A percentile compares a stretch with the other conserved stretches of the same genome.
These are phyloP conservation scores for Ichneumon xanthorius DNA, from an alignment of 2,888 invertebrate genomes.

Conservation along the genomic window DNA sequence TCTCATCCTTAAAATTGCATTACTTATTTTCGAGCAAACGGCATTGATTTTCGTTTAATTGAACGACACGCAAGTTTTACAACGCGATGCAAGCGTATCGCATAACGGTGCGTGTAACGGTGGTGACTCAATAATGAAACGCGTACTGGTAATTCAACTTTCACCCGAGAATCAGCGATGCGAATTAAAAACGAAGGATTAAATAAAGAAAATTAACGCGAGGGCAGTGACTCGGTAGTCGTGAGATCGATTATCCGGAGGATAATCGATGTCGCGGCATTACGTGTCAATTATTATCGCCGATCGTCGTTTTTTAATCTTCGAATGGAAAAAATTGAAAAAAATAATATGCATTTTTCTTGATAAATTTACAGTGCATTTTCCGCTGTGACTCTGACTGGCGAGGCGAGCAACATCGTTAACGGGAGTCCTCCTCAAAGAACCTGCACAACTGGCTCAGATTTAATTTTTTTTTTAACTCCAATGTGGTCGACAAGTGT, in stretches of 20 bases:
- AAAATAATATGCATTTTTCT: no score
- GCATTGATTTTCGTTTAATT: neutral
- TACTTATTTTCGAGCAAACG: neutral
- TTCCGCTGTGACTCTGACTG: no score
- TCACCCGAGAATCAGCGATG: conserved; percentile 33
- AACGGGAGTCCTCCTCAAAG: neutral
- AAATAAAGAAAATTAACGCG: neutral
- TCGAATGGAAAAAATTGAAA: neutral
- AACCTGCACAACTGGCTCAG: neutral
- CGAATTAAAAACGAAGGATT: neutral
- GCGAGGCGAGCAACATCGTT: neutral
- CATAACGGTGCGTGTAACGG: neutral
- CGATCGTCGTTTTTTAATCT: neutral
- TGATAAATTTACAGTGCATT: no score
- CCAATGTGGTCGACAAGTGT: neutral
- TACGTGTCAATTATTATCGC: neutral
- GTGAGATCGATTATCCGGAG: neutral
- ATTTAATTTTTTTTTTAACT: neutral
- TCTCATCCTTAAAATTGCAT: neutral
- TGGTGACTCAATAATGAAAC: conserved; percentile 21
- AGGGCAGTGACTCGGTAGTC: neutral
- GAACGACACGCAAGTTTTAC: neutral
- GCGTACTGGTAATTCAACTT: conserved; percentile 55
- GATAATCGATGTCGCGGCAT: neutral
- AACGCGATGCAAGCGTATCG: neutral